phyloP scores from a whole-genome alignment of 2,888 invertebrate genomes.

The Torymus aiolomorphi region DNA sequence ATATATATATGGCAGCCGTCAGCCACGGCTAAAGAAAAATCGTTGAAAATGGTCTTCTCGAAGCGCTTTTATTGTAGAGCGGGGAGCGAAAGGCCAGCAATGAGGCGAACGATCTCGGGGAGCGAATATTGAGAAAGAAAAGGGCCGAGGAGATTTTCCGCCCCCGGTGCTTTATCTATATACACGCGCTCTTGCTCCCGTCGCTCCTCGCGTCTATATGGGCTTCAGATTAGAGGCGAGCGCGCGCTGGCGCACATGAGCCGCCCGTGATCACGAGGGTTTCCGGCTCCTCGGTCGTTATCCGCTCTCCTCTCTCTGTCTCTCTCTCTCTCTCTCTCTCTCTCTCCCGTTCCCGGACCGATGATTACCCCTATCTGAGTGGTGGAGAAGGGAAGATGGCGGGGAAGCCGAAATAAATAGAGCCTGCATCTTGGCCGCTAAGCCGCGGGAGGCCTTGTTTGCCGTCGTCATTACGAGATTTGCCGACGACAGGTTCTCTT shows the following conservation, averaged over 20 bases:
- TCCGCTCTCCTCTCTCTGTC: slow-evolving; percentile 10
- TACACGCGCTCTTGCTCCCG: neutral
- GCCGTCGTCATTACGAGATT: slow-evolving; percentile 59
- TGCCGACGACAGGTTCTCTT: slow-evolving; percentile 52
- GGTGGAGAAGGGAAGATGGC: slow-evolving; percentile 10
- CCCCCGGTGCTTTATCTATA: slow-evolving; percentile 19
- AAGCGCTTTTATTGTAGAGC: slow-evolving; percentile 9
- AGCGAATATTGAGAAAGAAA: slow-evolving; percentile 47
- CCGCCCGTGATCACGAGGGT: slow-evolving; percentile 22
- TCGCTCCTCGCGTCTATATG: slow-evolving; percentile 11
- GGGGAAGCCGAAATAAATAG: slow-evolving; percentile 58
- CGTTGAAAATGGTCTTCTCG: slow-evolving; percentile 27
- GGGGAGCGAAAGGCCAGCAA: slow-evolving; percentile 19
- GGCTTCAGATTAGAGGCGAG: slow-evolving; percentile 41
- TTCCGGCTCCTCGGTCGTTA: slow-evolving; percentile 21
- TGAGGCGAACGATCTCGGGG: neutral
- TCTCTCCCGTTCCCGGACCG: neutral
- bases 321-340: neutral
- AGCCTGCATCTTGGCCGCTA: slow-evolving; percentile 46
- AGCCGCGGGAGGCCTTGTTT: slow-evolving; percentile 60
- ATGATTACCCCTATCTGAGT: slow-evolving; percentile 55
- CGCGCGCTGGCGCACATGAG: neutral
- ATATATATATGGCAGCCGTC: too few relatives aligned
- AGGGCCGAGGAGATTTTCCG: slow-evolving; percentile 34
- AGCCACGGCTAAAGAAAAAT: neutral